Base-by-base conservation (phyloP, 2,888 invertebrate genomes). In the Busseola fusca region DNA sequence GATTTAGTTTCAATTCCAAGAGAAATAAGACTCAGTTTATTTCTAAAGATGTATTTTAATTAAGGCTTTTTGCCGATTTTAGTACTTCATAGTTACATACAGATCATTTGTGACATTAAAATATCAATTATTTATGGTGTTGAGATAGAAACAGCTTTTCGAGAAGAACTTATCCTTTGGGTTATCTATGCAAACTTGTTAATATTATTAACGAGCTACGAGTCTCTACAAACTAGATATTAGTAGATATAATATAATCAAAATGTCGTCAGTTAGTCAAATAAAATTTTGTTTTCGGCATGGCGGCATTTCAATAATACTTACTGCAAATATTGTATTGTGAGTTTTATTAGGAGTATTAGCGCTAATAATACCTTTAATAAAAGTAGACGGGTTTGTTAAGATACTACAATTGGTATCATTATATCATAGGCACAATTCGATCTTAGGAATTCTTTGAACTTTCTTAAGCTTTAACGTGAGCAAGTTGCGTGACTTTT, bases 31-130 rank as follows among this genome's bases (percentile, higher is more conserved):
- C 18, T 65, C 84, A 80, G 73, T 76, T 75, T 87, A 48, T 57
- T 48, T 18, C 74, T 65, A 12, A 40, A 50, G 9, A 25, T 42
- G 3, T 30, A 40, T 78, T 72, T 74, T 78, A 77, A 83, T 75
- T 90, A 88, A 87, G 86, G 86, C 78, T 87, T 84, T 91, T 91
- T 80, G 79, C 71, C 71, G 78, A 82, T 83, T 78, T 73, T 76
- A 82, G 70, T 81, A 86, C 88, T 89, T 90, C 88, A 89, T 91
- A 93, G 93, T 93, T 93, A 94, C 93, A 92, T 92, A 94, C 94
- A 94, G 94, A 95, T 94, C 93, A 94, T 95, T 94, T 94, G 95
- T 94, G 95, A 94, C 94, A 94, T 94, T 94, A 94, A 94, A 95
- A 95, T 95, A 95, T 95, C 94, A 94, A 94, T 95, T 94, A 95